Evolutionary conservation across 2,113 vertebrate genomes (phyloP), one percentile per base, ranked within the genome.

Genomic region (Pao palembangensis): DNA sequence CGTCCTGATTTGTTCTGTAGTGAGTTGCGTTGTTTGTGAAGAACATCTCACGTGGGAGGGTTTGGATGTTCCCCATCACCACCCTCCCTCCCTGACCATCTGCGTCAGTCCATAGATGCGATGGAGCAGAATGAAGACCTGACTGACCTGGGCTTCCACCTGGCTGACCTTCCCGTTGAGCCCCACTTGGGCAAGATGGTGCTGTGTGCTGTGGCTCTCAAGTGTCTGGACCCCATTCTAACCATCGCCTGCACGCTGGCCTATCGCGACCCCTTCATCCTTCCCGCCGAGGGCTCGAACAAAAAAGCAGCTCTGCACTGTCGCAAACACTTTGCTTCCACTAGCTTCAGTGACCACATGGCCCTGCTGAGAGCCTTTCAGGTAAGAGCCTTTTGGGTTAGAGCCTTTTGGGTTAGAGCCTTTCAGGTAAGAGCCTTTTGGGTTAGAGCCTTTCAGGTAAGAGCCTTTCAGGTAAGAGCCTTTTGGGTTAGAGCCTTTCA

Each of bases 171-270:
- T 46, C 93, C 95, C 1, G 88, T 99, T 49, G 96, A 98, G 64
- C 96, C 96, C 8, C 95, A 98, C 81, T 90, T 99, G 51, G 96
- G 96, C 41, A 98, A 99, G 93, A 99, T 98, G 97, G 94, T 99
- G 70, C 64, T 99, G 23, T 95, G 92, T 2, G 93, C 93, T 1
- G 90, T 97, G 50, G 92, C 94, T 57, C 75, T 99, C 20, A 98
- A 96, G 87, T 99, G 97, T 80, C 85, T 99, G 83, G 95, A 99
- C 82, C 96, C 96, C 52, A 90, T 99, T 72, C 92, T 99, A 4
- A 99, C 96, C 42, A 98, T 98, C 15, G 95, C 93, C 13, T 98
- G 95, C 64, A 94, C 93, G 0, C 88, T 99, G 61, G 95, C 96
- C 6, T 94, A 94, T 72, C 91, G 91, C 1, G 96, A 99, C 64